Evolutionary conservation across 2,113 vertebrate genomes (phyloP), one percentile per base, ranked within the genome.

Genomic region (Isurus oxyrinchus): DNA sequence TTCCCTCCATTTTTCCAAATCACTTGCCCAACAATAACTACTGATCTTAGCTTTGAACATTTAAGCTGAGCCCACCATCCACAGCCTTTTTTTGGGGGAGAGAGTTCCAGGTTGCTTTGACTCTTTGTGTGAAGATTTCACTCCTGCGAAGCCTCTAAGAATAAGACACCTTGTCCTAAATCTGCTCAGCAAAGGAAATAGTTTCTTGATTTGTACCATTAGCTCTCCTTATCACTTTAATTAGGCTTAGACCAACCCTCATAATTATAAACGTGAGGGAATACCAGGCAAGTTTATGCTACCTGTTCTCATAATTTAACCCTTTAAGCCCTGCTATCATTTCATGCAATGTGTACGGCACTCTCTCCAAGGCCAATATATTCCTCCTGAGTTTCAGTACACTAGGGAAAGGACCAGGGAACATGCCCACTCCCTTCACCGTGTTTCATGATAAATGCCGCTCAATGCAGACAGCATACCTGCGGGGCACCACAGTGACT

Each of bases 401-500:
- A 5, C 59, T 6, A 63, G 59, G 16, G n/a, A 84, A 0, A 21
- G 81, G 40, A 16, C 40, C 81, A 49, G 40, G 40, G 21, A 63
- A 90, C 10, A 11, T 10, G 4, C 35, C 31, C 14, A 6, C 5
- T 63, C 5, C 55, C 16, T 16, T 5, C 87, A 27, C 23, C 2
- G 86, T 2, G 55, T 31, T 13, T 57, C 49, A 94, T 40, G 59
- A 8, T 31, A 21, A 21, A 5, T 16, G 14, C 14, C 23, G 16
- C 44, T 95, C 44, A 72, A 19, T 72, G 96, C 40, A 27, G 13
- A 13, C 13, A 90, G 63, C 91, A 49, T 96, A 97, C 97, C 97
- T 97, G 97, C 0, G 94, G 97, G 79, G 97, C 96, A 2, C 97
- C 97, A 40, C 97, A 97, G 0, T 0, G 40, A 40, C 88, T 66